A percentile compares a stretch with the other conserved stretches of the same genome.
Conservation (phyloP, 1,140 invertebrate genomes). For the Dendrolimus punctatus region DNA sequence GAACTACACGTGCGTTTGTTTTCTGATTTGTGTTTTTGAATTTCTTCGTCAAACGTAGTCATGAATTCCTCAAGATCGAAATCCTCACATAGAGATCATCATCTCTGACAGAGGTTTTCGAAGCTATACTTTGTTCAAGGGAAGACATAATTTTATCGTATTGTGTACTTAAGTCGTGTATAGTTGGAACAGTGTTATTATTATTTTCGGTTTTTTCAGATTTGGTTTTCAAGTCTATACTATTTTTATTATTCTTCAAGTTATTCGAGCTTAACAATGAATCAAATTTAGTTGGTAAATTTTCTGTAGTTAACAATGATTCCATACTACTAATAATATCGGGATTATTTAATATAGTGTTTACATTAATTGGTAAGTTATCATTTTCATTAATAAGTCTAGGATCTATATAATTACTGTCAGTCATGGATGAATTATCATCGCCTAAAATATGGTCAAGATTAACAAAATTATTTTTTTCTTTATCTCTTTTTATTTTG, state of each 20-base stretch:
- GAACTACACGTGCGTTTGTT: slow-evolving; percentile 59
- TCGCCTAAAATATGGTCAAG: slow-evolving; percentile 50
- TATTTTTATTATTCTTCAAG: slow-evolving; percentile 23
- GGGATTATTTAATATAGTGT: slow-evolving; percentile 61
- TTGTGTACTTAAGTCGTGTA: slow-evolving; percentile 58
- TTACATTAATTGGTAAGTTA: slow-evolving; percentile 63
- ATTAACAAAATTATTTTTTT: slow-evolving; percentile 57
- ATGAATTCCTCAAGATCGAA: slow-evolving; percentile 70
- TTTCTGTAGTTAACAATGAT: slow-evolving; percentile 60
- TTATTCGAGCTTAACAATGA: slow-evolving; percentile 42
- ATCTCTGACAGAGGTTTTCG: slow-evolving; percentile 61
- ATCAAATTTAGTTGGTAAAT: slow-evolving; percentile 60
- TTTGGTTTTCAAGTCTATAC: slow-evolving; percentile 13
- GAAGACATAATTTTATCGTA: slow-evolving; percentile 70
- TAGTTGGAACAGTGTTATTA: slow-evolving; percentile 36
- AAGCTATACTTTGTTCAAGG: slow-evolving; percentile 66
- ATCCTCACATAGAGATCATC: slow-evolving; percentile 66
- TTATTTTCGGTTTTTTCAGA: slow-evolving; percentile 40
- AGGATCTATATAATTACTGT: slow-evolving; percentile 65
- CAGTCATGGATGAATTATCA: slow-evolving; percentile 59
- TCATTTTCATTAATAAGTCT: slow-evolving; percentile 66
- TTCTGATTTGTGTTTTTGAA: slow-evolving; percentile 54
- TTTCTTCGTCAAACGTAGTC: slow-evolving; percentile 66
- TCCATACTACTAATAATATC: slow-evolving; percentile 67
- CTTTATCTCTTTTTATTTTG: slow-evolving; percentile 54